Base-by-base conservation (phyloP, 1,140 invertebrate species). In the Zaprionus taronus region DNA sequence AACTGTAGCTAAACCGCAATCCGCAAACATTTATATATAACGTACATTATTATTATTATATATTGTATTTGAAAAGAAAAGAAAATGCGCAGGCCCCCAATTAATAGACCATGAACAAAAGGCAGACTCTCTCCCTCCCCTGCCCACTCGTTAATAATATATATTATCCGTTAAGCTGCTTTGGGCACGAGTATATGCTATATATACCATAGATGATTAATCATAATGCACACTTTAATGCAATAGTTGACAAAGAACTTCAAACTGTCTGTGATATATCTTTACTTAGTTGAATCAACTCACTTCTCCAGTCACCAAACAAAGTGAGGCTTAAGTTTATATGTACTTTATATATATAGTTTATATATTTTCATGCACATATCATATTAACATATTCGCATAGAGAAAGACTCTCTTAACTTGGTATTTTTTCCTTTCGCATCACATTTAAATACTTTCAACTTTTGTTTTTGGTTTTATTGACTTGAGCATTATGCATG, bases 81-180 rank as follows among this genome's bases (percentile, higher is more conserved):
- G 77, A 86, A 87, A 82, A 80, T 83, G 64, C 61, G 68, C 80
- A 65, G 70, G 67, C 68, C 44, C 51, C 51, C 70, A 80, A 81
- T 87, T 87, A 87, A 87, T 87, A 87, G 83, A 87, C 83, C 83
- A 87, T 87, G 84, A 87, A 87, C 63, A 76, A 64, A 58, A 76
- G 77, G 80, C 74, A 87, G 83, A 80, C 77, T 65, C 38, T 47
- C 53, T 34, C 56, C 34, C 44, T 38, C 12, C n/a, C n/a, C 41
- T 47, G 2, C 41, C 5, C n/a, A 0, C 41, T 20, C 9, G 22
- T 2, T 51, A 51, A 51, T 51, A 51, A 51, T 51, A 51, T 51
- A 51, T 51, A 51, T 51, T 24, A 24, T 49, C 7, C 20, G 47
- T 24, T 51, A 51, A 51, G 47, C 47, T 51, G 20, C 47, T 51